Conservation (phyloP, 2,888 invertebrate genomes). For the Anaspis maculata region DNA sequence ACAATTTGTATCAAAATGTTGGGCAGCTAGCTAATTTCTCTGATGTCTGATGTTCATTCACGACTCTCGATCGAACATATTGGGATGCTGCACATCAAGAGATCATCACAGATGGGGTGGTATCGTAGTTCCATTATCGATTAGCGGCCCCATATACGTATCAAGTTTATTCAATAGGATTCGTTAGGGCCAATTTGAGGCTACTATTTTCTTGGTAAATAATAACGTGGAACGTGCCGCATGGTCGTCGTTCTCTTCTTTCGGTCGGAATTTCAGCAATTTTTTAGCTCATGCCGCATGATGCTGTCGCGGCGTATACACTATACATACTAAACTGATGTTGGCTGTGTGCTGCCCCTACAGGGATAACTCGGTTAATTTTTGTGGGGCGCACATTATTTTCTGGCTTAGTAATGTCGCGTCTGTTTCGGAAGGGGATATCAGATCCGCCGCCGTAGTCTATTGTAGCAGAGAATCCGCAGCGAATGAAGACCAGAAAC, state of each 20-base stretch:
- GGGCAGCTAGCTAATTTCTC: too few relatives aligned
- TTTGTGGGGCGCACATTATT: conserved; percentile 8
- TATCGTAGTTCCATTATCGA: conserved; percentile 31
- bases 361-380: conserved; percentile 7
- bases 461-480: conserved; percentile 18
- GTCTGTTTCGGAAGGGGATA: conserved; percentile 19
- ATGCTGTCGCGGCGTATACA: too few relatives aligned
- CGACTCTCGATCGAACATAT: too few relatives aligned
- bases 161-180: conserved; percentile 38
- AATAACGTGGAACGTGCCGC: conserved; percentile 25
- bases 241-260: neutral
- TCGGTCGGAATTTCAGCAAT: too few relatives aligned
- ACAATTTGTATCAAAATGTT: too few relatives aligned
- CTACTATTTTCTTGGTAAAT: conserved; percentile 37
- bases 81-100: too few relatives aligned
- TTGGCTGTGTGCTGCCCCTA: too few relatives aligned
- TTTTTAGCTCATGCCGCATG: too few relatives aligned
- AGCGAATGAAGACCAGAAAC: conserved; percentile 28
- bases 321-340: too few relatives aligned
- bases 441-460: conserved; percentile 20
- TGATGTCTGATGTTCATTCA: too few relatives aligned
- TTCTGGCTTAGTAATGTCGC: conserved; percentile 18
- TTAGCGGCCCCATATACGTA: conserved; percentile 32
- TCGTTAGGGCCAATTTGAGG: conserved; percentile 42
- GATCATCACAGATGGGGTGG: too few relatives aligned